These are phyloP conservation scores for Phyllostomus hastatus DNA, from an alignment of 2,113 vertebrate genomes.

Conservation along the genomic window DNA sequence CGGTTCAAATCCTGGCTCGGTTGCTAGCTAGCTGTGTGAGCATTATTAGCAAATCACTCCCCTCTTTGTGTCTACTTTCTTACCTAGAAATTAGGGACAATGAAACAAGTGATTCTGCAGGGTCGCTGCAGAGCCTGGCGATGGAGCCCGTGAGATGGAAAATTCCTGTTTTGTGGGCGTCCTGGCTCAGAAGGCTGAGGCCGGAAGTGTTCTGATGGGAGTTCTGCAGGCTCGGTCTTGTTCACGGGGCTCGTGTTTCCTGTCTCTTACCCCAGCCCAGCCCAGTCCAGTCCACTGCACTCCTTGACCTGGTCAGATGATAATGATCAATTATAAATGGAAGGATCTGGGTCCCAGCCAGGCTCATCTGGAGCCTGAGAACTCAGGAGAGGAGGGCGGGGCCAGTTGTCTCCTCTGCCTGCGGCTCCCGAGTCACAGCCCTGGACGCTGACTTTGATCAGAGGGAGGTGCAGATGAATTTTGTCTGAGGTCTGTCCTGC, in stretches of 20 bases:
- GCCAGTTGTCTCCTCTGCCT: background rate
- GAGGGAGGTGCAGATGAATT: background rate
- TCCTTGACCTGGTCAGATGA: background rate
- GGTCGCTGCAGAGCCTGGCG: background rate
- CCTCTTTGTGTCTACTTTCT: background rate
- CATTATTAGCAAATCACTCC: background rate
- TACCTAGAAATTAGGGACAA: background rate
- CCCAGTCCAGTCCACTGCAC: background rate
- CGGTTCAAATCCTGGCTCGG: background rate
- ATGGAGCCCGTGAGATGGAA: accelerated
- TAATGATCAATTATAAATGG: conserved; percentile 35
- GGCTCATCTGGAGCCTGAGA: conserved; percentile 10
- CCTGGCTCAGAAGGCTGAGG: background rate
- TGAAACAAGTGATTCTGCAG: background rate
- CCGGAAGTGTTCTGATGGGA: background rate
- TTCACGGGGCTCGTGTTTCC: background rate
- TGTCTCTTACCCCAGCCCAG: background rate
- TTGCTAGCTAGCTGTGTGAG: background rate
- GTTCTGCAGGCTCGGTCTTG: background rate
- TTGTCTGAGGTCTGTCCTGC: background rate
- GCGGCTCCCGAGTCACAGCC: background rate
- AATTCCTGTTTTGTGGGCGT: background rate
- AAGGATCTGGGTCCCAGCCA: conserved; percentile 22
- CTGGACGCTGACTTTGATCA: background rate
- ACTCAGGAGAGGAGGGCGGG: background rate